phyloP scores from a whole-genome alignment of 1,140 invertebrate genomes.

The Plectrocnemia conspersa region DNA sequence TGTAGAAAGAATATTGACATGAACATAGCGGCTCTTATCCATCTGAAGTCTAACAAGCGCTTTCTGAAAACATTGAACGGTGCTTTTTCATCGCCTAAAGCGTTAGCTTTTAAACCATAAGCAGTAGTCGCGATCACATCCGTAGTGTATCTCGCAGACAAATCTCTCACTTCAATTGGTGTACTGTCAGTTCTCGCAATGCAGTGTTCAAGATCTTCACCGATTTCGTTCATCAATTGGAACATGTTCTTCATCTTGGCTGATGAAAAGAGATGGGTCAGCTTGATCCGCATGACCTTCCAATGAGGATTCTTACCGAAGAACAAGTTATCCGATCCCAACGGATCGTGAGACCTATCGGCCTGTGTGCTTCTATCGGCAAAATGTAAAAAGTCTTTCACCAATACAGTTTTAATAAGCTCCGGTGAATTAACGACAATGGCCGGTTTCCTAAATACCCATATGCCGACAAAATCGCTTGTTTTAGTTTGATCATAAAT shows the following conservation, averaged over 20 bases:
- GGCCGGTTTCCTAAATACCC: conserved; percentile 48
- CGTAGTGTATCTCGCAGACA: conserved; percentile 47
- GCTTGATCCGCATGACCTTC: conserved; percentile 48
- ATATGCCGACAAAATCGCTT: conserved; percentile 41
- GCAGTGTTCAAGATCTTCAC: conserved; percentile 24
- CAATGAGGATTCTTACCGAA: conserved; percentile 43
- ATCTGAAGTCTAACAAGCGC: conserved; percentile 34
- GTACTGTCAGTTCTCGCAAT: conserved; percentile 33
- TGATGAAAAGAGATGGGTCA: conserved; percentile 52
- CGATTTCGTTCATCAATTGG: conserved; percentile 35
- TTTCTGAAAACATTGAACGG: conserved; percentile 39
- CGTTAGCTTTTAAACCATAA: conserved; percentile 51
- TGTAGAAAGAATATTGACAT: conserved; percentile 40
- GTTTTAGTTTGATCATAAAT: conserved; percentile 26
- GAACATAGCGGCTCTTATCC: conserved; percentile 35
- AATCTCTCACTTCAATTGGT: conserved; percentile 42
- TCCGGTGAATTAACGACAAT: conserved; percentile 47
- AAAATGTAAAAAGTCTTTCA: conserved; percentile 51
- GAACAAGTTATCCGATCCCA: conserved; percentile 36
- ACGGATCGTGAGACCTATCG: conserved; percentile 34
- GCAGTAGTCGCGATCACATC: conserved; percentile 52
- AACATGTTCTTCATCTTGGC: conserved; percentile 51
- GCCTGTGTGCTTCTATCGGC: conserved; percentile 37
- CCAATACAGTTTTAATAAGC: conserved; percentile 46
- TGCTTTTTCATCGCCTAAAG: conserved; percentile 42